A percentile compares a stretch with the other conserved stretches of the same genome.
phyloP scores from a whole-genome alignment of 2,113 vertebrate species.

The Heteronetta atricapilla region DNA sequence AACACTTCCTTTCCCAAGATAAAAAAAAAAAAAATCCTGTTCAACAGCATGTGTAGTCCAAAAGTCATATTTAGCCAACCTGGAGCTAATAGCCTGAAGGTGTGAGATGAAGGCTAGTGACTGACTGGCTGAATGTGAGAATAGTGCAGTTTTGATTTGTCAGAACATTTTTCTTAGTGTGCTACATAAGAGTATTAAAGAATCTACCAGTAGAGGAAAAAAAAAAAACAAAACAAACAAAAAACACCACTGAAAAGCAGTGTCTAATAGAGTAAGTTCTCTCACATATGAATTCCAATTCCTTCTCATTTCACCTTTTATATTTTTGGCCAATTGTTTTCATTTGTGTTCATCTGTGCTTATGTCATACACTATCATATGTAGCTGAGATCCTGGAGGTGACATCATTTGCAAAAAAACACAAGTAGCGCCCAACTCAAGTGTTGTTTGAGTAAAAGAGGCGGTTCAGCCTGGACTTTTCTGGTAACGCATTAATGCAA shows the following conservation, averaged over 20 bases:
- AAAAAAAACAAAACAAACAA: not conserved
- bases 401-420: slow-evolving; percentile 15
- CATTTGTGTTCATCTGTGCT: slow-evolving; percentile 18
- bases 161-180: not conserved
- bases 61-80: slow-evolving; percentile 2
- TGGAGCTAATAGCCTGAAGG: not conserved
- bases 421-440: not conserved
- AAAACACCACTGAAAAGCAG: not conserved
- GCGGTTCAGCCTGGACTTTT: not conserved
- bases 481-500: not conserved
- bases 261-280: not conserved
- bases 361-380: not conserved
- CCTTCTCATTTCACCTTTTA: not conserved
- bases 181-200: not conserved
- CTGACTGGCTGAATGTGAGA: not conserved
- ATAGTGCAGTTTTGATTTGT: not conserved
- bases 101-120: not conserved
- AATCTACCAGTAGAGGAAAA: not conserved
- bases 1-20: slow-evolving; percentile 69
- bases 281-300: not conserved
- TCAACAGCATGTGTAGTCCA: slow-evolving; percentile 1
- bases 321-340: not conserved
- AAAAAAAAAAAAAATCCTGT: not conserved
- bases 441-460: slow-evolving; percentile 37
- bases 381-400: slow-evolving; percentile 30